Evolutionary conservation across 2,888 invertebrate species (phyloP).

Genomic region (Ectobius pallidus): DNA sequence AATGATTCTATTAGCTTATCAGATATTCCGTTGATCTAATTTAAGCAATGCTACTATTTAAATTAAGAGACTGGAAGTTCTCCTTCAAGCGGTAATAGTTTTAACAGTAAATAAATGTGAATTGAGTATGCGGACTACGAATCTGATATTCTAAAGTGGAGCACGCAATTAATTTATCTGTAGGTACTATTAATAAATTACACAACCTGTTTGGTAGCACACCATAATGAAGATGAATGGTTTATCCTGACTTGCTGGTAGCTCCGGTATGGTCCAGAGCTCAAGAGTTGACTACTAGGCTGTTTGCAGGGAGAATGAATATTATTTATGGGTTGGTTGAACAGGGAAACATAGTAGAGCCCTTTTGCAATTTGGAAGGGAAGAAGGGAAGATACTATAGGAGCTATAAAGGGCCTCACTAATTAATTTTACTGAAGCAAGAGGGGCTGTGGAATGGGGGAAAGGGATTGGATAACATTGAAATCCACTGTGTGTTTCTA

Average conservation of each 20-base stretch:
- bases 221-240: conserved; percentile 34
- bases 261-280: no score
- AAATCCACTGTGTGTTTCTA: conserved; percentile 24
- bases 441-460: conserved; percentile 14
- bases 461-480: background rate
- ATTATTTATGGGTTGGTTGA: conserved; percentile 39
- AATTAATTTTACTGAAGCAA: conserved; percentile 36
- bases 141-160: no score
- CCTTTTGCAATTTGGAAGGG: conserved; percentile 12
- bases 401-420: conserved; percentile 32
- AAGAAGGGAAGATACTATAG: background rate
- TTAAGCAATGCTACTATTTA: no score
- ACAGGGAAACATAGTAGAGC: conserved; percentile 30
- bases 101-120: no score
- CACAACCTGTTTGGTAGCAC: conserved; percentile 11
- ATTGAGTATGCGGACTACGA: no score
- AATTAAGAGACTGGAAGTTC: no score
- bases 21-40: no score
- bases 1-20: no score
- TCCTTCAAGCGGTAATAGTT: no score
- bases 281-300: no score
- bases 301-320: no score
- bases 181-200: background rate
- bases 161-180: background rate
- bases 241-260: no score